phyloP scores from a whole-genome alignment of 2,888 invertebrate genomes.

The Minunthozetes semirufus region DNA sequence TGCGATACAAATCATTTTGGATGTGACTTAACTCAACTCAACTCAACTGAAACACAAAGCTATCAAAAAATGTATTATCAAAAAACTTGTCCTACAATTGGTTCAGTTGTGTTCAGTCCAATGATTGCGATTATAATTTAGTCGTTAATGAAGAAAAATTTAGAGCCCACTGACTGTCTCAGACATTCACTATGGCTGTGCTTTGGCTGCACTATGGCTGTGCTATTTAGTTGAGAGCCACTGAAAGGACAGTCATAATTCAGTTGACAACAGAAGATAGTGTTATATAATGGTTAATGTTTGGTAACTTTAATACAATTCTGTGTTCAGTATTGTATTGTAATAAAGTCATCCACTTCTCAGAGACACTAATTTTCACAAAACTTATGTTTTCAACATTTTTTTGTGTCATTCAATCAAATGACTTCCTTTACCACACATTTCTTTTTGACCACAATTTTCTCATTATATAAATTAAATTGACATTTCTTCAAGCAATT shows the following conservation, averaged over 20 bases:
- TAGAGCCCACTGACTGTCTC: neutral
- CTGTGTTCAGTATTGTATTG: neutral
- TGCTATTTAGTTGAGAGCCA: neutral
- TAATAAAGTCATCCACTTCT: neutral
- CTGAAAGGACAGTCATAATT: neutral
- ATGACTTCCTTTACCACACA: no score
- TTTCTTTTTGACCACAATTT: no score
- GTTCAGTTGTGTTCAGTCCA: conserved; percentile 11
- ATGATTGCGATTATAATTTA: conserved; percentile 22
- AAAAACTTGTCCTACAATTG: conserved; percentile 9
- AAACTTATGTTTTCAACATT: neutral
- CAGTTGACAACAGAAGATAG: neutral
- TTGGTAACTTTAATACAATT: neutral
- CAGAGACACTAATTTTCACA: neutral
- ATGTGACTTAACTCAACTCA: neutral
- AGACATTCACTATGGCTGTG: neutral
- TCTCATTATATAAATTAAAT: neutral
- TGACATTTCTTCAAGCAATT: neutral
- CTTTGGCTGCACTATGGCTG: no score
- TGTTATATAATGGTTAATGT: neutral
- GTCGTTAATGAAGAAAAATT: conserved; percentile 25
- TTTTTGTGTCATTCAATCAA: neutral
- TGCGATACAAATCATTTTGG: neutral
- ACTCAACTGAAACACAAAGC: no score
- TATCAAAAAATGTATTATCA: conserved; percentile 1